A percentile compares a stretch with the other conserved stretches of the same genome.
phyloP scores from a whole-genome alignment of 2,888 invertebrate genomes.

The Acrobasis consociella region DNA sequence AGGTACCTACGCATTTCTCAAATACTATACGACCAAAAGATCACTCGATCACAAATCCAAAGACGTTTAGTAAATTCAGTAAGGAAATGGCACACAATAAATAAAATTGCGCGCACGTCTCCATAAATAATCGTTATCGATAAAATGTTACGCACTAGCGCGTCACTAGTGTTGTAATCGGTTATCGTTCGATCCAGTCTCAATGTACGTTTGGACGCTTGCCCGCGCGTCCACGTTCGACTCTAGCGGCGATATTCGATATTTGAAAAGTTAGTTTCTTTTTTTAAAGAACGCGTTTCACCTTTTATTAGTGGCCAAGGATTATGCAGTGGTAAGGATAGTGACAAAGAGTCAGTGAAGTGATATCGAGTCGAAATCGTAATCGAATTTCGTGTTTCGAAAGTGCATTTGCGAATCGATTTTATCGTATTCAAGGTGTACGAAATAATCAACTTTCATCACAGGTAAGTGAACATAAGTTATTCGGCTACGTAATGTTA shows the following conservation, averaged over 20 bases:
- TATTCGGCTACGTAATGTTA: slow-evolving; percentile 18
- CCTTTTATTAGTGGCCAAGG: slow-evolving; percentile 13
- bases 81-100: slow-evolving; percentile 9
- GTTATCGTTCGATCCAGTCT: slow-evolving; percentile 59
- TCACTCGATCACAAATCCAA: neutral
- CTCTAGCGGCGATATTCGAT: slow-evolving; percentile 28
- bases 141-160: slow-evolving; percentile 37
- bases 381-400: slow-evolving; percentile 18
- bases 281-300: neutral
- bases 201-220: slow-evolving; percentile 36
- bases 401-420: slow-evolving; percentile 20
- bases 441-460: slow-evolving; percentile 21
- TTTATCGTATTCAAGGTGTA: slow-evolving; percentile 14
- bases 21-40: neutral
- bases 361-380: slow-evolving; percentile 8
- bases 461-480: slow-evolving; percentile 20
- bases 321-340: slow-evolving; percentile 20
- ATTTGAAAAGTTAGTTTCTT: slow-evolving; percentile 29
- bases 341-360: slow-evolving; percentile 11
- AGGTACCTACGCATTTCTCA: neutral
- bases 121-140: slow-evolving; percentile 48
- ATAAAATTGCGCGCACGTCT: slow-evolving; percentile 19
- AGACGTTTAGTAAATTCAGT: slow-evolving; percentile 3
- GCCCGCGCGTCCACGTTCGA: slow-evolving; percentile 41
- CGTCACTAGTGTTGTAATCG: slow-evolving; percentile 62